These are phyloP conservation scores for Deilephila porcellus DNA, from an alignment of 2,888 invertebrate species.

Conservation along the genomic window DNA sequence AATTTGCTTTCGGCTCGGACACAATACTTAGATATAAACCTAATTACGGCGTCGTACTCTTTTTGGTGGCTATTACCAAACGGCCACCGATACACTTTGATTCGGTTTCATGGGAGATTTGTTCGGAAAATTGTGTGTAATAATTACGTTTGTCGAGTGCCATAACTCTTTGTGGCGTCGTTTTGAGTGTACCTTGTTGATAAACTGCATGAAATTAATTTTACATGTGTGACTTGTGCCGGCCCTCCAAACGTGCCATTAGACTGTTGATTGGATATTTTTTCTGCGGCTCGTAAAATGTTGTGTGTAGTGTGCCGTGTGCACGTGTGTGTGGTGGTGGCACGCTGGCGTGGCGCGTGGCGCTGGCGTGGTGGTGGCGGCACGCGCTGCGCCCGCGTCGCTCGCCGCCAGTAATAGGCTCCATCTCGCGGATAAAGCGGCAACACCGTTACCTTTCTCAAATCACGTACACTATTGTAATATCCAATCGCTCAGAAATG, in stretches of 20 bases:
- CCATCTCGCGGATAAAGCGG: constrained; percentile 82
- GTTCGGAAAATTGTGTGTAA: constrained; percentile 30
- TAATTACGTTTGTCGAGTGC: constrained; percentile 32
- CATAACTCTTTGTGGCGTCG: constrained; percentile 30
- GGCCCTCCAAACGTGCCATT: constrained; percentile 37
- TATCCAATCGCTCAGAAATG: constrained; percentile 84
- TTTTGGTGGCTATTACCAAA: constrained; percentile 58
- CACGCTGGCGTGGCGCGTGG: not conserved
- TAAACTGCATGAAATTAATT: constrained; percentile 41
- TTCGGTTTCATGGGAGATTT: constrained; percentile 33
- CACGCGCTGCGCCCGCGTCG: constrained; percentile 60
- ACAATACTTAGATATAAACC: constrained; percentile 70
- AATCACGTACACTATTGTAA: constrained; percentile 85
- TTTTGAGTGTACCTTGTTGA: constrained; percentile 27
- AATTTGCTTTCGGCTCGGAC: constrained; percentile 67
- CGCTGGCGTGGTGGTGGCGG: constrained; percentile 35
- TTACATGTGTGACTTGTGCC: constrained; percentile 24
- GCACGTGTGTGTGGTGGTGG: not conserved
- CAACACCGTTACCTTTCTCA: constrained; percentile 84
- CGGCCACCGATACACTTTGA: constrained; percentile 43
- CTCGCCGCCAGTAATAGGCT: constrained; percentile 69
- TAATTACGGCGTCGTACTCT: constrained; percentile 69
- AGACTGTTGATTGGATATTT: constrained; percentile 52
- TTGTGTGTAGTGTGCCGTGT: constrained; percentile 24
- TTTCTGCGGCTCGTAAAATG: constrained; percentile 59